phyloP scores from a whole-genome alignment of 2,888 invertebrate species.

The Sturmia bella region DNA sequence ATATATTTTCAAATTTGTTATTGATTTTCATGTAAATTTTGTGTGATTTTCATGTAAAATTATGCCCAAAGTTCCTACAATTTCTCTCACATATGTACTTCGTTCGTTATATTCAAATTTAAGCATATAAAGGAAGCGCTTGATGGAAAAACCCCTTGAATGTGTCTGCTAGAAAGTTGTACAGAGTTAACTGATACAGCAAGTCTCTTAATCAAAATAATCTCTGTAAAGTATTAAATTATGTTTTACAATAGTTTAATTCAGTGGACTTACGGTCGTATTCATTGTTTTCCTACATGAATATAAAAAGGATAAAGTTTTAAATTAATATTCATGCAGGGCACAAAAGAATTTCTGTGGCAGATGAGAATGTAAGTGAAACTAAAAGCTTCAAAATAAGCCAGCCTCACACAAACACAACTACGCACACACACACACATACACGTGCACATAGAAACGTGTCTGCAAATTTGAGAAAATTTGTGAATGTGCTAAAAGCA shows the following conservation, averaged over 20 bases:
- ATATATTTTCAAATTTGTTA: too few relatives aligned
- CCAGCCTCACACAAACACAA: too few relatives aligned
- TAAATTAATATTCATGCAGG: conserved; percentile 64
- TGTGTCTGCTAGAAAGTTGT: not conserved
- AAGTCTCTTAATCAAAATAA: conserved; percentile 35
- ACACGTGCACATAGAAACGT: not conserved
- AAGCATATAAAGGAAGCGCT: too few relatives aligned
- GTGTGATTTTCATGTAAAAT: too few relatives aligned
- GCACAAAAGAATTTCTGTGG: conserved; percentile 30
- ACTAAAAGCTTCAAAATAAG: conserved; percentile 10
- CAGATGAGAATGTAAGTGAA: conserved; percentile 42
- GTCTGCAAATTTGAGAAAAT: conserved; percentile 12
- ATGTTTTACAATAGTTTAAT: conserved; percentile 57
- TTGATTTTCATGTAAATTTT: too few relatives aligned
- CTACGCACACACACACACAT: not conserved
- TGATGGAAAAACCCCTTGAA: not conserved
- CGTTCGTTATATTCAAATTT: too few relatives aligned
- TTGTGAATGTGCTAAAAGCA: conserved; percentile 44
- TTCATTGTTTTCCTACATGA: conserved; percentile 35
- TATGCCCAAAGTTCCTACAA: too few relatives aligned
- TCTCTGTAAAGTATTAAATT: conserved; percentile 31
- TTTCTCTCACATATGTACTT: too few relatives aligned
- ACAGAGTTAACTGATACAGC: conserved; percentile 11
- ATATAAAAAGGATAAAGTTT: conserved; percentile 62
- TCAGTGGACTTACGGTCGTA: conserved; percentile 36